Conservation (phyloP, 2,797 vertebrate species). For the Chelon auratus region DNA sequence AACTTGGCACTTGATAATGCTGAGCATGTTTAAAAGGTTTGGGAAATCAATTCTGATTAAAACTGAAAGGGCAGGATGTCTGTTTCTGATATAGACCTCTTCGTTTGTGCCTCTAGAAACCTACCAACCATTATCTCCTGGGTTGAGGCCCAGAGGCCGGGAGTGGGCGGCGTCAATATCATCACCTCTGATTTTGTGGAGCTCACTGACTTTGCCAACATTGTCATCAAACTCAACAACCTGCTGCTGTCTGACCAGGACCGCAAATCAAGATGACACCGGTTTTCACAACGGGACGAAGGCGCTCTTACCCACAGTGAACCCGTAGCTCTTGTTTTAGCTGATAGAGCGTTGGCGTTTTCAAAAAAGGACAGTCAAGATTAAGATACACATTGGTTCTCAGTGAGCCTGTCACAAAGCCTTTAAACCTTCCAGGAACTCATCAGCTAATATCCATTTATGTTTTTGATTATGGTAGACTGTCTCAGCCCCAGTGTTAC, state of each 20-base stretch:
- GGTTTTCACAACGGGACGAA: constrained; percentile 4
- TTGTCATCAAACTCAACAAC: constrained; percentile 94
- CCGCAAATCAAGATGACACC: constrained; percentile 70
- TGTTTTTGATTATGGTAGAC: neutral
- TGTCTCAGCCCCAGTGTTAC: neutral
- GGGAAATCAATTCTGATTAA: neutral
- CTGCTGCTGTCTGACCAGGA: constrained; percentile 84
- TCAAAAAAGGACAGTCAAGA: neutral
- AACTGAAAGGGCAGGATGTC: constrained; percentile 8
- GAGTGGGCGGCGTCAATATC: constrained; percentile 93
- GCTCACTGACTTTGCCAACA: constrained; percentile 94
- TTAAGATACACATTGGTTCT: neutral
- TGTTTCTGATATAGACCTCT: neutral
- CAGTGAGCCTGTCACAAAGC: neutral
- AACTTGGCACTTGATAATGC: neutral
- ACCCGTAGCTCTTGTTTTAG: too few relatives aligned
- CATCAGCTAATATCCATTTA: constrained; percentile 1
- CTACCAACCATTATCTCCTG: constrained; percentile 95
- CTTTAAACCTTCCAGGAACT: constrained; percentile 26
- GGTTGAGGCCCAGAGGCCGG: constrained; percentile 94
- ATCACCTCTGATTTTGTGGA: constrained; percentile 99
- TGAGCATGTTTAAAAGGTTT: neutral
- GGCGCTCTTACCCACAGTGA: neutral
- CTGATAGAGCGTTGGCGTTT: constrained; percentile 9
- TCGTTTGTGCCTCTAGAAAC: constrained; percentile 83